phyloP scores from a whole-genome alignment of 2,113 vertebrate genomes.

The Atrichornis clamosus region DNA sequence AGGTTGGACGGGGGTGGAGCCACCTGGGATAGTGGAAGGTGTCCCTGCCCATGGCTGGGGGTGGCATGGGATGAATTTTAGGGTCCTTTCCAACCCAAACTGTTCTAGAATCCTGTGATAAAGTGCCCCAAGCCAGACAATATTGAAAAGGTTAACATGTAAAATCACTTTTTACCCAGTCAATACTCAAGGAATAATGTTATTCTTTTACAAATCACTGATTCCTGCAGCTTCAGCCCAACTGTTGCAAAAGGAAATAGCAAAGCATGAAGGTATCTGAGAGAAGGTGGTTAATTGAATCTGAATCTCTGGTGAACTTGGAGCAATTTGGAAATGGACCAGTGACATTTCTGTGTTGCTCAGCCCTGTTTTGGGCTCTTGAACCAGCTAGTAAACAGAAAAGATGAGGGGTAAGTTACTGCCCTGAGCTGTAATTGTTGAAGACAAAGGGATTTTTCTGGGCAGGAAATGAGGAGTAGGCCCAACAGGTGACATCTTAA shows the following conservation, averaged over 20 bases:
- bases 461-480: background rate
- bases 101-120: background rate
- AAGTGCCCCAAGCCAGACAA: background rate
- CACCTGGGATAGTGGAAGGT: rapidly evolving
- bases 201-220: background rate
- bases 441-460: background rate
- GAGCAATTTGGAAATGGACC: background rate
- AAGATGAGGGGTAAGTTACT: background rate
- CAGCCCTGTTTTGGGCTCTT: background rate
- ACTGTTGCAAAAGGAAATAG: background rate
- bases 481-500: background rate
- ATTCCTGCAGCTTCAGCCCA: background rate
- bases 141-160: background rate
- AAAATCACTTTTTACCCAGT: background rate
- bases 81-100: background rate
- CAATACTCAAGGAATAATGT: background rate
- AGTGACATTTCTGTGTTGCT: background rate
- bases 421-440: background rate
- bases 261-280: background rate
- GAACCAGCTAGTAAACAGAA: background rate
- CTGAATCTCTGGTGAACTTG: background rate
- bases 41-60: background rate
- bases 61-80: background rate
- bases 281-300: background rate
- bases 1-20: background rate